These are phyloP conservation scores for Eurypyga helias DNA, from an alignment of 2,113 vertebrate species.

Conservation along the genomic window DNA sequence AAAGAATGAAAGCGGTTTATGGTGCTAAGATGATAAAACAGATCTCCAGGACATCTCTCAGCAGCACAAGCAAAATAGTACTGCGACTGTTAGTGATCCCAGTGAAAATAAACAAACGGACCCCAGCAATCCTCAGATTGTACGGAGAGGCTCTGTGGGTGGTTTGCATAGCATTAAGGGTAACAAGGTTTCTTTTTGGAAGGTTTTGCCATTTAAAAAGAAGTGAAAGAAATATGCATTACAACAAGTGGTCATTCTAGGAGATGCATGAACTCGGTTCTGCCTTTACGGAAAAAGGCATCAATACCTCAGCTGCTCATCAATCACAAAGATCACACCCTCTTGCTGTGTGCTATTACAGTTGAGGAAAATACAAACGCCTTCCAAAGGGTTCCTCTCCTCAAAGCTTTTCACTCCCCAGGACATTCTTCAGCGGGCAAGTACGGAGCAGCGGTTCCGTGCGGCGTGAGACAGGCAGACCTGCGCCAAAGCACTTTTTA, in stretches of 20 bases:
- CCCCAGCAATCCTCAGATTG: not conserved
- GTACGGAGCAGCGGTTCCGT: not conserved
- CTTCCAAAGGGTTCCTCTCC: constrained; percentile 14
- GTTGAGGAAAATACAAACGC: not conserved
- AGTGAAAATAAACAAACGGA: constrained; percentile 47
- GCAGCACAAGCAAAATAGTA: not conserved
- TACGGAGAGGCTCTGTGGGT: constrained; percentile 32
- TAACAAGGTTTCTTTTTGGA: constrained; percentile 19
- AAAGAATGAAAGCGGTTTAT: not conserved
- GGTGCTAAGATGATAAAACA: constrained; percentile 33
- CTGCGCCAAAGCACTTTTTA: not conserved
- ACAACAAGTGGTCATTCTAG: not conserved
- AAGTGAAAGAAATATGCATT: not conserved
- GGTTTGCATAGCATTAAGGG: constrained; percentile 28
- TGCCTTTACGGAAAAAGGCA: constrained; percentile 29
- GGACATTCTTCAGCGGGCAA: not conserved
- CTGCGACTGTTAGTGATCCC: not conserved
- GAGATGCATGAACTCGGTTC: not conserved
- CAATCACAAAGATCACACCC: constrained; percentile 17
- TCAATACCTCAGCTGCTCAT: constrained; percentile 26
- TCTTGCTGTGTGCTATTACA: not conserved
- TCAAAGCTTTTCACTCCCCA: not conserved
- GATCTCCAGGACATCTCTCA: constrained; percentile 54
- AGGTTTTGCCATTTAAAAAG: not conserved
- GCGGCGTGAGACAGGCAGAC: not conserved